Base-by-base conservation (phyloP, 2,113 vertebrate species). In the Lophotis ruficrista region DNA sequence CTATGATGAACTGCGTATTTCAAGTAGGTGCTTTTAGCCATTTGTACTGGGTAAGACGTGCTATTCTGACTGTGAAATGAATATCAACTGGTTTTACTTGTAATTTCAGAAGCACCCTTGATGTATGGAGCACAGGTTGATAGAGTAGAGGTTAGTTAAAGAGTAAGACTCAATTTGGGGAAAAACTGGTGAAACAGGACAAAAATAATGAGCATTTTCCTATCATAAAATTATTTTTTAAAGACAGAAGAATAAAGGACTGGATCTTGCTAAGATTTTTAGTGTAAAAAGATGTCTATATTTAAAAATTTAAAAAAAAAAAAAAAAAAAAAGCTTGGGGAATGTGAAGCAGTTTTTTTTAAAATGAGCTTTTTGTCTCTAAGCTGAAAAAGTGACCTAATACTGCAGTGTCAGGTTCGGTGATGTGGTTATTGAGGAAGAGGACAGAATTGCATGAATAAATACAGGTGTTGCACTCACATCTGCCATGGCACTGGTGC, bases 1-100 rank as follows among this genome's bases (percentile, higher is more conserved):
- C 62, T 81, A 85, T 93, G 78, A 88, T 83, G 43, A 90, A 85
- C 81, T 86, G 37, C 87, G 1, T 80, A 11, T 91, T 64, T 94
- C 22, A 13, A 37, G 61, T 72, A 91, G 72, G 56, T 68, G 80
- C 58, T 92, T 92, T 89, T 73, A 76, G 81, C 66, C 30, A 8
- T 87, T 95, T 87, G 6, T 38, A 17, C 72, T 78, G 54, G 54
- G 22, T 56, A 57, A 77, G 76, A 48, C 30, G 45, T 2, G 1
- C 24, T 81, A 14, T 53, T 86, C 30, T 82, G 61, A 50, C 70
- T 76, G 50, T 45, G 77, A 68, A 87, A 76, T 90, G 35, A 87
- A 35, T 90, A 79, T 87, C 16, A 86, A 20, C 51, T 78, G 41
- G 0, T 65, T 93, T 90, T 68, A n/a, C 28, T 75, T 79, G 50